Evolutionary conservation across 2,797 vertebrate genomes (phyloP).

Genomic region (Clarias platycephalus): DNA sequence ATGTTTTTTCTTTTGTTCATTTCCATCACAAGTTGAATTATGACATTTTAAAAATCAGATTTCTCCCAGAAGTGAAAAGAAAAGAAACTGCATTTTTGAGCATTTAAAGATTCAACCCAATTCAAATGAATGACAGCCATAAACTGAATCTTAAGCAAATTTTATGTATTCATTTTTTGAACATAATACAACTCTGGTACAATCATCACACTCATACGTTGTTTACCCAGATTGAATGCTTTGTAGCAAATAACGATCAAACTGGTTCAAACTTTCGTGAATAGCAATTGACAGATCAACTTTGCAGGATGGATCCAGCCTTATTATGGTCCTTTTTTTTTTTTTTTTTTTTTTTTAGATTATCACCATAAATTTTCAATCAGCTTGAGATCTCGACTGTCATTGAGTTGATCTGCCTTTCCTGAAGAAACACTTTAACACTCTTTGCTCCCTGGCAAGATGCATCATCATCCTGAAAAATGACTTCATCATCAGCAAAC

Average conservation of each 20-base stretch:
- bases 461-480: constrained; percentile 22
- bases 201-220: no score
- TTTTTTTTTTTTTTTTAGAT: no score
- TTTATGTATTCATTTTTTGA: not conserved
- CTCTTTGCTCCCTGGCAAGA: constrained; percentile 23
- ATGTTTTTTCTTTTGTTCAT: not conserved
- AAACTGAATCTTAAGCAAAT: not conserved
- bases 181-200: not conserved
- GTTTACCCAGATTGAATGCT: no score
- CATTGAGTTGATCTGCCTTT: no score
- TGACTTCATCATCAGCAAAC: constrained; percentile 22
- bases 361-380: no score
- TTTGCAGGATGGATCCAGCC: no score
- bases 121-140: not conserved
- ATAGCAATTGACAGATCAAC: no score
- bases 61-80: not conserved
- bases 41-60: not conserved
- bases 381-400: no score
- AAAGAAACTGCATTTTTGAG: not conserved
- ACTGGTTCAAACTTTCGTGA: no score
- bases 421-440: constrained; percentile 14
- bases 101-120: not conserved
- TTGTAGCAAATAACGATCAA: no score
- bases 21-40: not conserved
- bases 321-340: no score